Base-by-base conservation (phyloP, 2,888 invertebrate species). In the Cheilosia soror region DNA sequence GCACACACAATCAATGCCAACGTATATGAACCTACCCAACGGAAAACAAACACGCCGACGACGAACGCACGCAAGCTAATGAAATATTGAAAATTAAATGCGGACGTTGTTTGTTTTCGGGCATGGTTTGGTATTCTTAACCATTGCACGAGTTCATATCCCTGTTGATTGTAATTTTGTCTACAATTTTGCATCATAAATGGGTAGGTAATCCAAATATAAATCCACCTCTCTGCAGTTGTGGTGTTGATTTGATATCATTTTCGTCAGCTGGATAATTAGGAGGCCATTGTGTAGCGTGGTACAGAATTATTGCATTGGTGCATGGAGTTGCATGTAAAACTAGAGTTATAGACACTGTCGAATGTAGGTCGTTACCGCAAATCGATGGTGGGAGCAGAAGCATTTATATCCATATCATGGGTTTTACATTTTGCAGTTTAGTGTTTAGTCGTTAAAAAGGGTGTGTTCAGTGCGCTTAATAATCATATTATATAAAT, bases 51-150 rank as follows among this genome's bases (percentile, higher is more conserved):
- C 20, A 20, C 20, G 2, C 20, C 20, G 20, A 37, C 11, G 4
- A 37, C 37, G 20, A 20, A 20, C 20, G 20, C 20, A 33, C 71
- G n/a, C 9, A 15, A 20, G 29, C 75, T 75, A 65, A 75, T 75
- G 55, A 65, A 65, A 65, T 75, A 75, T 75, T 75, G 75, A 75
- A 65, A 57, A 57, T 65, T 44, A 55, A 47, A 57, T 65, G 55
- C 47, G 65, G 25, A 51, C 55, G 4, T 42, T 76, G 76, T 68
- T 76, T 68, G 66, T 25, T 58, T 60, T 53, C n/a, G 55, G 37
- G n/a, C 20, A 37, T 15, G 29, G 37, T 33, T 25, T 47, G 27
- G 33, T 9, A 37, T 75, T 20, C 29, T 40, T 15, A 9, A 47
- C 29, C 37, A 44, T 9, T 40, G 9, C 44, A 5, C 37, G 13